A percentile compares a stretch with the other conserved stretches of the same genome.
Conservation (phyloP, 2,797 vertebrate genomes). For the Hydrolagus colliei region DNA sequence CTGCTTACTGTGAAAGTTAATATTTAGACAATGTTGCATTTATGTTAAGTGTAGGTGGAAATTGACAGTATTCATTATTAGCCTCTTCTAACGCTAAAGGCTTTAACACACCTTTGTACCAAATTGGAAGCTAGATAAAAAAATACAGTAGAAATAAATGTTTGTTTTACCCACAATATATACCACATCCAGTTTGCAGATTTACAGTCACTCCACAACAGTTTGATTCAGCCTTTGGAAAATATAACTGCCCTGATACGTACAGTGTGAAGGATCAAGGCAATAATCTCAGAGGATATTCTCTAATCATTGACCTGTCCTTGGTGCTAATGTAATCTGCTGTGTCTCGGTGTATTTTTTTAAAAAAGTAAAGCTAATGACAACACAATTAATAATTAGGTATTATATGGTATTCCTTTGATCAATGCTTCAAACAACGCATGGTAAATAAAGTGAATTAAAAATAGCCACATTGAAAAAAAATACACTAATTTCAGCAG, state of each 20-base stretch:
- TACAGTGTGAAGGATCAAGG: not conserved
- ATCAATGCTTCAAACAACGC: not conserved
- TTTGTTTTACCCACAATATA: not conserved
- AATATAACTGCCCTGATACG: not conserved
- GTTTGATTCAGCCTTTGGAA: not conserved
- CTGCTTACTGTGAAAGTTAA: not conserved
- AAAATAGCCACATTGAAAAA: not conserved
- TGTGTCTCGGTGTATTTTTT: not conserved
- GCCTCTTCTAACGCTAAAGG: not conserved
- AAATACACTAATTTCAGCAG: not conserved
- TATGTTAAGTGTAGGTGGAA: not conserved
- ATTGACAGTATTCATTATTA: not conserved
- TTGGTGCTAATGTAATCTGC: not conserved
- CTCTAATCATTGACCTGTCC: not conserved
- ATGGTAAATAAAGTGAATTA: not conserved
- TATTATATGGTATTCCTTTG: not conserved
- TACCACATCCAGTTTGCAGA: not conserved
- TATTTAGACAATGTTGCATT: not conserved
- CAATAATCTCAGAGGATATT: not conserved
- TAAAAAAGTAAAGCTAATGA: not conserved
- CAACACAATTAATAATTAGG: not conserved
- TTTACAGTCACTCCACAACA: not conserved
- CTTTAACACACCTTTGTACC: conserved; percentile 7
- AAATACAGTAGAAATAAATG: not conserved
- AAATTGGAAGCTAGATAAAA: not conserved